phyloP scores from a whole-genome alignment of 2,113 vertebrate species.

The Gulo gulo region DNA sequence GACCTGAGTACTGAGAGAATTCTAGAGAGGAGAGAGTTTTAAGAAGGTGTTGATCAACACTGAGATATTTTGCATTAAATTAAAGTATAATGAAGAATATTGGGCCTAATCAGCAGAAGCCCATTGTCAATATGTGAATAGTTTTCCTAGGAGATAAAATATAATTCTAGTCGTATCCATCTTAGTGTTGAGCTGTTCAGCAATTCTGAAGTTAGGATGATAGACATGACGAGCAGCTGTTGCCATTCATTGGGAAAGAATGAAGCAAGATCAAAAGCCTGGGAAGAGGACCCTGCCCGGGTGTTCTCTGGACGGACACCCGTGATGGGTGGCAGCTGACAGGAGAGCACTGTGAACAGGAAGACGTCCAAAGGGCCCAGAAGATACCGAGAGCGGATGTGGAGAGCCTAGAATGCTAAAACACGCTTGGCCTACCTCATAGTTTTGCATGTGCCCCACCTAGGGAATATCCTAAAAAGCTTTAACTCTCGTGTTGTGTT shows the following conservation, averaged over 20 bases:
- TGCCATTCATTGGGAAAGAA: background rate
- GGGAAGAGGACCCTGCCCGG: background rate
- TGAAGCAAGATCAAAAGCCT: background rate
- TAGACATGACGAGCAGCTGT: background rate
- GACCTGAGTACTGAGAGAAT: background rate
- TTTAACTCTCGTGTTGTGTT: background rate
- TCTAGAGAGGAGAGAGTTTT: background rate
- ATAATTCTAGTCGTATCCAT: background rate
- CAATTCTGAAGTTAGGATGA: background rate
- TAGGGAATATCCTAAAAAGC: background rate
- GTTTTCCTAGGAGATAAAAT: background rate
- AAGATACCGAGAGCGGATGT: rapidly evolving
- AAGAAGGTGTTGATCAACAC: background rate
- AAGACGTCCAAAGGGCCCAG: background rate
- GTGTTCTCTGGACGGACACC: background rate
- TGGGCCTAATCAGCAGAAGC: background rate
- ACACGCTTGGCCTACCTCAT: background rate
- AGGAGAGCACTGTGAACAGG: rapidly evolving
- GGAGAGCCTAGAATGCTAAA: background rate
- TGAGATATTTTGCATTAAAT: background rate
- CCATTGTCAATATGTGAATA: background rate
- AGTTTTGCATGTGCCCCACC: background rate
- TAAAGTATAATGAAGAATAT: background rate
- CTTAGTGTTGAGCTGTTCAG: background rate
- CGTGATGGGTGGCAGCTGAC: background rate